These are phyloP conservation scores for Squalus acanthias DNA, from an alignment of 2,797 vertebrate genomes.

Conservation along the genomic window DNA sequence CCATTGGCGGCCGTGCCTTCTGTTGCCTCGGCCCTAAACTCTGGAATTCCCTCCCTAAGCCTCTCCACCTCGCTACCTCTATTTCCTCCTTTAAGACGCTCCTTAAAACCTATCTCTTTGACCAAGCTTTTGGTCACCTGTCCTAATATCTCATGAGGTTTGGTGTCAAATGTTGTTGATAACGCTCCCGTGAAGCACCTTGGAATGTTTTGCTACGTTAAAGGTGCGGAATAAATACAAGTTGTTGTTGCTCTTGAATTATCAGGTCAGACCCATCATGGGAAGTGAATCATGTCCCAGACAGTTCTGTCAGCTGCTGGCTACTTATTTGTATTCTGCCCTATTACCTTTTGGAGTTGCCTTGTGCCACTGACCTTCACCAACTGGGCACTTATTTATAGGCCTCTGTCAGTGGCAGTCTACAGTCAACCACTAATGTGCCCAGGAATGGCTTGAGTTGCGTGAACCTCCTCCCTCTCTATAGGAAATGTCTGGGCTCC, in stretches of 20 bases:
- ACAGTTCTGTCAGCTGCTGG: not conserved
- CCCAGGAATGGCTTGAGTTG: not conserved
- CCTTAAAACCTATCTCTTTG: too few species aligned
- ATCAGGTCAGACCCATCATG: not conserved
- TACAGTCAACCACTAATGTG: not conserved
- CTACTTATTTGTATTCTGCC: not conserved
- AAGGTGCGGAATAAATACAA: not conserved
- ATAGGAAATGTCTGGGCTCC: not conserved
- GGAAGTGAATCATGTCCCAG: not conserved
- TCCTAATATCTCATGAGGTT: too few species aligned
- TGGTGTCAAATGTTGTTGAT: not conserved
- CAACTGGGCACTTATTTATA: not conserved
- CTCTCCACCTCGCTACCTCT: too few species aligned
- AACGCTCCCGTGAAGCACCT: too few species aligned
- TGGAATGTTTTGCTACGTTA: too few species aligned
- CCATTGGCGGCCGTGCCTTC: too few species aligned
- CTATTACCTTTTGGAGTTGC: not conserved
- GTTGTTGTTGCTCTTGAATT: not conserved
- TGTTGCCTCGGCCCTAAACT: too few species aligned
- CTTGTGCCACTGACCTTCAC: too few species aligned
- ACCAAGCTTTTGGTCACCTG: too few species aligned
- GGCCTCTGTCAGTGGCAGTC: not conserved
- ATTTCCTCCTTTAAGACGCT: too few species aligned
- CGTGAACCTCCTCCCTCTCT: too few species aligned
- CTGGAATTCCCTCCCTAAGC: too few species aligned